Evolutionary conservation across 2,888 invertebrate genomes (phyloP), one percentile per base, ranked within the genome.

Genomic region (Chrysodeixis includens): DNA sequence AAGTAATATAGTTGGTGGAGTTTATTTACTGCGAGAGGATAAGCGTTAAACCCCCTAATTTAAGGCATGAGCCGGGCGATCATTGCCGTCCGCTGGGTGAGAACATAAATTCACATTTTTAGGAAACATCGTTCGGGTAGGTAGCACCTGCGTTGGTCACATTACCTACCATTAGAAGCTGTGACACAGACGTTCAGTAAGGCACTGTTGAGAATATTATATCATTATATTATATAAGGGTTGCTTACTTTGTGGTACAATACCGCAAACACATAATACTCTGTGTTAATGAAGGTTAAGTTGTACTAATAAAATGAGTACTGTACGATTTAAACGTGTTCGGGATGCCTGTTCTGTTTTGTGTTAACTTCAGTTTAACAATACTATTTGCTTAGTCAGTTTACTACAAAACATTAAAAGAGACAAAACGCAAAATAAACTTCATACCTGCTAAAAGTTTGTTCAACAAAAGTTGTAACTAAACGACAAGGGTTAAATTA

Each of bases 41-140:
- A 88, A 92, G 88, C 92, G 92, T 91, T 91, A 93, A 93, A 91
- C 90, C 92, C 89, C 90, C 92, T 92, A 93, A 94, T 93, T 93
- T 94, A 93, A 92, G 92, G 91, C 89, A 89, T 89, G 92, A 93
- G 92, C 90, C 89, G 85, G 84, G 86, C 92, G 92, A 94, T 94
- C 93, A 93, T 94, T 91, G 93, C 91, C 88, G 91, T 87, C 90
- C 90, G 87, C 82, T 83, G 88, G 91, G 87, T 81, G 89, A 84
- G 84, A 84, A 90, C 90, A 93, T 94, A 94, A 94, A 94, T 93
- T 92, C 93, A 90, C 93, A 92, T 93, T 93, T 93, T 93, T 92
- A 92, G 92, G 90, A 86, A 87, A 86, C 90, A 86, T 85, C 85
- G 88, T 86, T 85, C 74, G 81, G 83, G 83, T 70, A 71, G 78